Percentiles rank a stretch among this genome's conserved stretches.
These are phyloP conservation scores for Crotalus tigris DNA, from an alignment of 2,113 vertebrate genomes.

Conservation along the genomic window DNA sequence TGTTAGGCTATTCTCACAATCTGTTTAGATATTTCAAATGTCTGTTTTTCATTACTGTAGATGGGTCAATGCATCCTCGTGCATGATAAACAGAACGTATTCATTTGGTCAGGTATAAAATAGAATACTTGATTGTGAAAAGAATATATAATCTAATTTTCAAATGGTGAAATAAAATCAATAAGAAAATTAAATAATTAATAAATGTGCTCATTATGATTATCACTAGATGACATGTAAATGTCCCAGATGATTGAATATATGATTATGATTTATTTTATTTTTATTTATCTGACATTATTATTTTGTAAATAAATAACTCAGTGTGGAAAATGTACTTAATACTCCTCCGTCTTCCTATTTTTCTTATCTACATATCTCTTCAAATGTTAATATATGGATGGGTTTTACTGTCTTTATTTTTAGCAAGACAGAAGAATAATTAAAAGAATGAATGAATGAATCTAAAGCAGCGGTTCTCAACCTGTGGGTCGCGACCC, in stretches of 20 bases:
- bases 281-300: too few relatives aligned
- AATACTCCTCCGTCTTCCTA: background rate
- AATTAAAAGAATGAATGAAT: background rate
- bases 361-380: background rate
- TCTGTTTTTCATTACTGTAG: constrained; percentile 25
- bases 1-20: constrained; percentile 11
- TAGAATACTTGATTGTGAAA: constrained; percentile 43
- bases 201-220: background rate
- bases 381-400: background rate
- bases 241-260: background rate
- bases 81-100: background rate
- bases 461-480: background rate
- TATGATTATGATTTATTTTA: background rate
- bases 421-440: background rate
- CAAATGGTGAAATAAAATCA: constrained; percentile 25
- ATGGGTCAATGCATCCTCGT: background rate
- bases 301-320: background rate
- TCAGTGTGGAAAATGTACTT: background rate
- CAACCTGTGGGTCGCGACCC: too few relatives aligned
- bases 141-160: constrained; percentile 26
- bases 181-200: background rate
- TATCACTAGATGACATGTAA: background rate
- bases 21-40: constrained; percentile 11
- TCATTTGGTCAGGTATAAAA: background rate
- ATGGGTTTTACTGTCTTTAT: background rate